Evolutionary conservation across 2,888 invertebrate genomes (phyloP).

Genomic region (Caenorhabditis sp.): DNA sequence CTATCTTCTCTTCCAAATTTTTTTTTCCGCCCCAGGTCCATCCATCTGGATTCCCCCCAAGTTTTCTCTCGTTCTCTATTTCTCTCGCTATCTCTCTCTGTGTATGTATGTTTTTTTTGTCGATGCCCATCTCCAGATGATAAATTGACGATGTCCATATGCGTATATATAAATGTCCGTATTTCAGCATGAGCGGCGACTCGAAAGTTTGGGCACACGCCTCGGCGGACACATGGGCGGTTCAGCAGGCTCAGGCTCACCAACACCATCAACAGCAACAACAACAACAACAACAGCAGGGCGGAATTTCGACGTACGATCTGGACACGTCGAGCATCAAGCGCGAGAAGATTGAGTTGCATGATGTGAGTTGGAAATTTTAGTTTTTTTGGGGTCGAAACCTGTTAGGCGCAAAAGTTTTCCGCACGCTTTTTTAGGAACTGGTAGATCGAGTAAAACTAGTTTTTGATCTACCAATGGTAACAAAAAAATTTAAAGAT

Average conservation of each 20-base stretch:
- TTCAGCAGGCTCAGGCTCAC: too few relatives aligned
- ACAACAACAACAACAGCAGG: slow-evolving; percentile 19
- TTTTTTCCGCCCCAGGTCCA: slow-evolving; percentile 16
- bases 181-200: slow-evolving; percentile 52
- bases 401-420: too few relatives aligned
- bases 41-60: neutral
- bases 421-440: too few relatives aligned
- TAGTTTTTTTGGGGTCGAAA: too few relatives aligned
- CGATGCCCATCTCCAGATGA: neutral
- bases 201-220: slow-evolving; percentile 63
- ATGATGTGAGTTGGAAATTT: slow-evolving; percentile 39
- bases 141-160: neutral
- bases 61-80: slow-evolving; percentile 5
- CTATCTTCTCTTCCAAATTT: too few relatives aligned
- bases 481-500: too few relatives aligned
- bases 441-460: too few relatives aligned
- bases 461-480: too few relatives aligned
- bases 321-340: slow-evolving; percentile 62
- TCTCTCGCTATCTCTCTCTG: slow-evolving; percentile 19
- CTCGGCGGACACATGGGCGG: slow-evolving; percentile 62
- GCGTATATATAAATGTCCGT: too few relatives aligned
- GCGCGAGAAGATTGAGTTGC: slow-evolving; percentile 45
- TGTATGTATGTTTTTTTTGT: neutral
- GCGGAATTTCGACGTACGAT: slow-evolving; percentile 64
- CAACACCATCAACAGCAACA: too few relatives aligned